phyloP scores from a whole-genome alignment of 2,113 vertebrate species.

The Syngnathoides biaculeatus region DNA sequence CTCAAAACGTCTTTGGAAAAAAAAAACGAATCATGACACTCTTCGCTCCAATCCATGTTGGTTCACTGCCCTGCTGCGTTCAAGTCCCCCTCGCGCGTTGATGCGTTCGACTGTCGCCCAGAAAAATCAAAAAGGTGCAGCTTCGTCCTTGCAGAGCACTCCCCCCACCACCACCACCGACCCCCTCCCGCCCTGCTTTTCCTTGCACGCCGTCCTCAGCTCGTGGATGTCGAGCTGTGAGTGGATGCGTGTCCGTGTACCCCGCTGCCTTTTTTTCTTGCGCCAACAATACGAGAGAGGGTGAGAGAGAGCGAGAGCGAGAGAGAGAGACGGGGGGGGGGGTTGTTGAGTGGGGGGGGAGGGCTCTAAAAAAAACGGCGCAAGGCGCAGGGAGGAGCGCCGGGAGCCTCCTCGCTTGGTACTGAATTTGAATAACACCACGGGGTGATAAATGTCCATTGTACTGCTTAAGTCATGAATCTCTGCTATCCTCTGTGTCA shows the following conservation, averaged over 20 bases:
- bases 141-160: not conserved
- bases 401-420: conserved; percentile 96
- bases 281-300: not conserved
- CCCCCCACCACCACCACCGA: too few relatives aligned
- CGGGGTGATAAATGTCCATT: conserved; percentile 99
- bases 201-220: conserved; percentile 1
- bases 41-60: conserved; percentile 13
- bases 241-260: conserved; percentile 3
- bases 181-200: too few relatives aligned
- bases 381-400: conserved; percentile 79
- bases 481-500: conserved; percentile 90
- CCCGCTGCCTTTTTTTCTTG: conserved; percentile 15
- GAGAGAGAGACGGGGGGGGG: not conserved
- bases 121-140: conserved; percentile 33
- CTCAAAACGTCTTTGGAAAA: not conserved
- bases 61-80: conserved; percentile 55
- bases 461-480: conserved; percentile 99
- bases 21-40: not conserved
- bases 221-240: not conserved
- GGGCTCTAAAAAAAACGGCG: conserved; percentile 55
- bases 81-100: conserved; percentile 46
- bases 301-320: not conserved
- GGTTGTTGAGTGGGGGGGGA: too few relatives aligned
- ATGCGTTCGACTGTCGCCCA: conserved; percentile 37
- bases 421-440: conserved; percentile 99